phyloP scores from a whole-genome alignment of 1,140 invertebrate species.

The Drosophila gunungcola region DNA sequence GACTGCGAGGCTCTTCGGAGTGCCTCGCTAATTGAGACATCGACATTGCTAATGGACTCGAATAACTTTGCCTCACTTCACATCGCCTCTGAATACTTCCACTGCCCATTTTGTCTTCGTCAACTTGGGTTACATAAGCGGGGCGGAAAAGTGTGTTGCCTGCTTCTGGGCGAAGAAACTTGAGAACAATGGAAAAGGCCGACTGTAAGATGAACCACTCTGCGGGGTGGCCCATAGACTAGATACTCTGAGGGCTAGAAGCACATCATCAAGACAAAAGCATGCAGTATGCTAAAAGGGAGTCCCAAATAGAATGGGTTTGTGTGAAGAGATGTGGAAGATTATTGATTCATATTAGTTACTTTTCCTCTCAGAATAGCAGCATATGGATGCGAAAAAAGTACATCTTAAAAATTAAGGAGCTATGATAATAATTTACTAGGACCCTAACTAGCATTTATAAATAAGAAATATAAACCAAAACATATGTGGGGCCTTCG shows the following conservation, averaged over 20 bases:
- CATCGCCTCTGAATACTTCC: background rate
- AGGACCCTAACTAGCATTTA: too few relatives aligned
- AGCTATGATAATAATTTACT: too few relatives aligned
- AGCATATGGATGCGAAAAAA: background rate
- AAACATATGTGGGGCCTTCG: too few relatives aligned
- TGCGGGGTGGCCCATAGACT: background rate
- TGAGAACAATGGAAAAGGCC: constrained; percentile 35
- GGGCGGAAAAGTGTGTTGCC: constrained; percentile 10
- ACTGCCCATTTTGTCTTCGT: constrained; percentile 7
- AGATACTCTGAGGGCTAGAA: constrained; percentile 3
- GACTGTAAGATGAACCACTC: constrained; percentile 21
- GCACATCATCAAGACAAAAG: constrained; percentile 1
- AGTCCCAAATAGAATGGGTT: background rate
- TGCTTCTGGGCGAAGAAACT: constrained; percentile 29
- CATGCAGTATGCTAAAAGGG: background rate
- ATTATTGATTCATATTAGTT: background rate
- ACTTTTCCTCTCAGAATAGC: background rate
- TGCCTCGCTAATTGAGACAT: constrained; percentile 58
- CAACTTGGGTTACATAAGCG: constrained; percentile 45
- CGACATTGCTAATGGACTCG: constrained; percentile 63
- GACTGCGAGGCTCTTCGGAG: constrained; percentile 49
- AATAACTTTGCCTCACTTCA: constrained; percentile 40
- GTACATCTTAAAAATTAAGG: too few relatives aligned
- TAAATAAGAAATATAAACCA: too few relatives aligned
- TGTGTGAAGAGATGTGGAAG: background rate